Evolutionary conservation across 1,140 invertebrate species (phyloP).

Genomic region (Dreissena polymorpha): DNA sequence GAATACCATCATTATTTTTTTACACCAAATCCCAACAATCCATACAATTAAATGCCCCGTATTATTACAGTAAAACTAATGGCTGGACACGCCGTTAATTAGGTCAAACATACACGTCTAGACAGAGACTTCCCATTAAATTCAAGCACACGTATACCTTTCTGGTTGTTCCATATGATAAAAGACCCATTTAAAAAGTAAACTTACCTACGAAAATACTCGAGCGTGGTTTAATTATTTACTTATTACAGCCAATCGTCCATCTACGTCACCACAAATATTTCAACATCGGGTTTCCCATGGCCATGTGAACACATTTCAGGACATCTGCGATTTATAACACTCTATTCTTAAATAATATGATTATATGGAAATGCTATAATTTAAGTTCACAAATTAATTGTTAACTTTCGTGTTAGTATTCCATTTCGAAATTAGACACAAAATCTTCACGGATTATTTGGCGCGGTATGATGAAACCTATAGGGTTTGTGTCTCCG

Average conservation of each 20-base stretch:
- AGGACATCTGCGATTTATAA: too few relatives aligned
- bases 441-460: slow-evolving; percentile 54
- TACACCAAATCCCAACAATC: too few relatives aligned
- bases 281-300: not conserved
- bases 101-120: not conserved
- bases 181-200: too few relatives aligned
- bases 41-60: too few relatives aligned
- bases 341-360: too few relatives aligned
- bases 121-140: not conserved
- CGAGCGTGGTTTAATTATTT: not conserved
- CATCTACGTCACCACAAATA: not conserved
- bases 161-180: too few relatives aligned
- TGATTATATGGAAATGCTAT: too few relatives aligned
- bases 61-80: not conserved
- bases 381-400: too few relatives aligned
- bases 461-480: slow-evolving; percentile 73
- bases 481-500: slow-evolving; percentile 55
- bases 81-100: not conserved
- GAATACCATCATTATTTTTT: too few relatives aligned
- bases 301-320: not conserved
- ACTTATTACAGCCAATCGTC: not conserved
- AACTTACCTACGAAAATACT: too few relatives aligned
- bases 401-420: too few relatives aligned
- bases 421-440: too few relatives aligned
- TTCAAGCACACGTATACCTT: not conserved